Evolutionary conservation across 2,113 vertebrate genomes (phyloP).

Genomic region (Ifrita kowaldi): DNA sequence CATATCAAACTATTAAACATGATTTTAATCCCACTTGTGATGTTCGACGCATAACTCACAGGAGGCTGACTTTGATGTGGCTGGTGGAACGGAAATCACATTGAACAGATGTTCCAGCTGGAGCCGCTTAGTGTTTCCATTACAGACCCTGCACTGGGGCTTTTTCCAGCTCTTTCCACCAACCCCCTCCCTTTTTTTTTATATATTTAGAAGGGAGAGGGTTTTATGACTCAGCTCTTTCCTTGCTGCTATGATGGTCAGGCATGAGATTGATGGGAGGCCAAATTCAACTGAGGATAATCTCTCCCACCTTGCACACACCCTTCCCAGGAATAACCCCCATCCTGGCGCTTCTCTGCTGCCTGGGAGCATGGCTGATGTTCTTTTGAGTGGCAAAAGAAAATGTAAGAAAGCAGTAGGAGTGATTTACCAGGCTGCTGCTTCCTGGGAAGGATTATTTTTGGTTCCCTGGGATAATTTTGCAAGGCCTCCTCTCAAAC

Average conservation of each 20-base stretch:
- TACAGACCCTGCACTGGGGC: not conserved
- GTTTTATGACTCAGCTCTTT: constrained; percentile 67
- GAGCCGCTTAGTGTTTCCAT: constrained; percentile 57
- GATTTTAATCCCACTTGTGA: constrained; percentile 76
- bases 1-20: constrained; percentile 73
- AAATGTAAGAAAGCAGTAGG: not conserved
- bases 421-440: not conserved
- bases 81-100: constrained; percentile 67
- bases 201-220: not conserved
- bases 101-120: constrained; percentile 74
- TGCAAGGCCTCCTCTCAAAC: not conserved
- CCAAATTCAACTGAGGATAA: not conserved
- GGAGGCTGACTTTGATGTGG: constrained; percentile 74
- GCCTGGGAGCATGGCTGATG: not conserved
- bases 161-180: not conserved
- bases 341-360: not conserved
- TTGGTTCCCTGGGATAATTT: not conserved
- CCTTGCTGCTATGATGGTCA: not conserved
- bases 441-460: not conserved
- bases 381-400: not conserved
- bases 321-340: not conserved
- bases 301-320: not conserved
- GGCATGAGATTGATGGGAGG: not conserved
- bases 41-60: constrained; percentile 56
- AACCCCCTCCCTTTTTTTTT: rapidly evolving